Conservation (phyloP, 2,113 vertebrate genomes). For the Cryptomyrus ogoouensis region DNA sequence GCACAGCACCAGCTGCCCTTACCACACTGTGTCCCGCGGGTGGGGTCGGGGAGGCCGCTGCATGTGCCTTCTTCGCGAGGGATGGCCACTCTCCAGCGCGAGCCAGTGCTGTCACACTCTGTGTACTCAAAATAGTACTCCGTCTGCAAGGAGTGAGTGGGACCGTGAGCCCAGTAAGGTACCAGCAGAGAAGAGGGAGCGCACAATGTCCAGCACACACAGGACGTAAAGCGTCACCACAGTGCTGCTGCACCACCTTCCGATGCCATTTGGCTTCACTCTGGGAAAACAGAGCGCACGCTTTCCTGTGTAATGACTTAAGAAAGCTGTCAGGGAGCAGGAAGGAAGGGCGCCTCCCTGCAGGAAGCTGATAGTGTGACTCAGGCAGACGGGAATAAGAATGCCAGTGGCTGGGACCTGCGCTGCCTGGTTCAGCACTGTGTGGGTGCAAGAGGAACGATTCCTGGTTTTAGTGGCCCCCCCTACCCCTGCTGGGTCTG, state of each 20-base stretch:
- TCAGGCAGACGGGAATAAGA: background rate
- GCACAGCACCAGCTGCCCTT: conserved; percentile 39
- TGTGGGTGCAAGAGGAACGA: background rate
- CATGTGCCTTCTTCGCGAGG: conserved; percentile 73
- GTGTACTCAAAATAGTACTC: conserved; percentile 97
- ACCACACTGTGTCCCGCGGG: conserved; percentile 94
- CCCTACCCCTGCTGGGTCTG: background rate
- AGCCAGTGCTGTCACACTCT: conserved; percentile 89
- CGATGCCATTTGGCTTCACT: background rate
- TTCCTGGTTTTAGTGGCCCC: background rate
- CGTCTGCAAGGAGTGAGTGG: conserved; percentile 58
- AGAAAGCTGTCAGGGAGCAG: conserved; percentile 40
- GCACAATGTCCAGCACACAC: background rate
- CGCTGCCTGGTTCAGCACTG: background rate
- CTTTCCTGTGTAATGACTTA: background rate
- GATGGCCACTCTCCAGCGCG: conserved; percentile 92
- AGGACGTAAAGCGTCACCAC: background rate
- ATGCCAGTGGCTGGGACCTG: background rate
- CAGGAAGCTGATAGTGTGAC: conserved; percentile 57
- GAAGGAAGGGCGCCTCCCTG: conserved; percentile 50
- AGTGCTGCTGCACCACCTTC: no score
- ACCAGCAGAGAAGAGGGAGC: background rate
- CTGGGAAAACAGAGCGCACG: background rate
- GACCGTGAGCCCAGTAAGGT: background rate
- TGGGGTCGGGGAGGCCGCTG: conserved; percentile 81